Base-by-base conservation (phyloP, 2,797 vertebrate genomes). In the Eidolon dupreanum region DNA sequence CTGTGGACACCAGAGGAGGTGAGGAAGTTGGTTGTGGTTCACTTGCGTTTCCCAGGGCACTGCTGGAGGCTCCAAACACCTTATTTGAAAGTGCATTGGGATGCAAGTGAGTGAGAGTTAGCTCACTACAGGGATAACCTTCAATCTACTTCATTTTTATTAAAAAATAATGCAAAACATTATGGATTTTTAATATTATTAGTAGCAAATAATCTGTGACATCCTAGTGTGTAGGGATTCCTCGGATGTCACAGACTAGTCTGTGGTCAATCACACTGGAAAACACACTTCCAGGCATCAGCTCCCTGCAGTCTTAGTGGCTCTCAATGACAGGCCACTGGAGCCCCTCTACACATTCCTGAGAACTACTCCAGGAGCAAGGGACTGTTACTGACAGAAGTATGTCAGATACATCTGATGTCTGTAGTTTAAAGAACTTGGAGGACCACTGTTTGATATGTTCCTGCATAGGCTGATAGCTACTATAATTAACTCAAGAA, bases 121-220 rank as follows among this genome's bases (percentile, higher is more conserved):
- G 41, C 10, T 28, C 65, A 13, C 28, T 86, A 5, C 24, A 75
- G 61, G 7, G 15, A 28, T 33, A 33, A n/a, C 24, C 24, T 79
- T 31, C 53, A 84, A 41, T 84, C 31, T 10, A 57, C 26, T 63
- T 79, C 41, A 41, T n/a, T 66, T 78, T 84, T 57, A 43, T 2
- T 17, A 55, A 57, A 70, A 46, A 71, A 63, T 2, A 13, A 36
- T 49, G 5, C 53, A 19, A 8, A 68, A 17, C 46, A 8, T 15
- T 73, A n/a, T 22, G 24, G 36, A 38, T 70, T 77, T 38, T 79
- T 33, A 53, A 2, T 53, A 46, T 33, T 51, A 16, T 43, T 78
- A 36, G 31, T 75, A 88, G 61, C 49, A 90, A 92, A 43, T 87
- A 53, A 22, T 24, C 70, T 36, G 31, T 90, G 59, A 65, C 15